These are phyloP conservation scores for Dascillus cervinus DNA, from an alignment of 2,888 invertebrate species.

Conservation along the genomic window DNA sequence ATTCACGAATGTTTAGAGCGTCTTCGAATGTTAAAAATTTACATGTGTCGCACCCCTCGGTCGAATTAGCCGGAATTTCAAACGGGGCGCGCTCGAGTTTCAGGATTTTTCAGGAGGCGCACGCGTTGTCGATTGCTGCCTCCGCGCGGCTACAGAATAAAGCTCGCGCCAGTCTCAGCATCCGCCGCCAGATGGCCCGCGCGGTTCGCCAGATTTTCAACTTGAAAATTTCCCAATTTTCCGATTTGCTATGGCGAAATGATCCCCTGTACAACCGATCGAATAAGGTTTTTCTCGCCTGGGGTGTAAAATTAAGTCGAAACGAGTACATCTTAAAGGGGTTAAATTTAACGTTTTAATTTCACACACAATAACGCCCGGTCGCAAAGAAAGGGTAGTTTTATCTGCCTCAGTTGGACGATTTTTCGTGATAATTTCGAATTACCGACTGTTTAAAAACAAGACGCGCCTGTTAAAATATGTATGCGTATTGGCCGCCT, in stretches of 20 bases:
- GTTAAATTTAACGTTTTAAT: constrained; percentile 42
- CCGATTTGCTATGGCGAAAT: no score
- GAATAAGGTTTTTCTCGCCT: no score
- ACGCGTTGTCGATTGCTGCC: constrained; percentile 5
- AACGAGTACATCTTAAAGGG: constrained; percentile 36
- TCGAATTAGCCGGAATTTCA: no score
- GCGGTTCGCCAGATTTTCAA: no score
- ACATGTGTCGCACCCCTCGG: no score
- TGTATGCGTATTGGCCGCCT: constrained; percentile 37
- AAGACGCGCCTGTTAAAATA: constrained; percentile 32
- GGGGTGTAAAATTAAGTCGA: constrained; percentile 31
- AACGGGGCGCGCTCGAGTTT: no score
- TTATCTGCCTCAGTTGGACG: constrained; percentile 39
- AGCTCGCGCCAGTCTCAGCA: constrained; percentile 2
- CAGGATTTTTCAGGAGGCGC: no score
- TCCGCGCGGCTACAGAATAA: constrained; percentile 6
- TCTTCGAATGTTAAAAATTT: no score
- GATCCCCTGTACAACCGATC: no score
- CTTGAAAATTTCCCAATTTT: no score
- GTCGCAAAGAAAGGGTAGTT: constrained; percentile 36
- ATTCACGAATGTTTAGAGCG: constrained; percentile 9
- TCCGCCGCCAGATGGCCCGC: constrained; percentile 7
- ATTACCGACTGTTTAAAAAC: constrained; percentile 33
- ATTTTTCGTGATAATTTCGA: constrained; percentile 39
- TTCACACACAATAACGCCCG: constrained; percentile 44